phyloP scores from a whole-genome alignment of 35 echinoderm and acorn worm species.

The Apostichopus californicus region DNA sequence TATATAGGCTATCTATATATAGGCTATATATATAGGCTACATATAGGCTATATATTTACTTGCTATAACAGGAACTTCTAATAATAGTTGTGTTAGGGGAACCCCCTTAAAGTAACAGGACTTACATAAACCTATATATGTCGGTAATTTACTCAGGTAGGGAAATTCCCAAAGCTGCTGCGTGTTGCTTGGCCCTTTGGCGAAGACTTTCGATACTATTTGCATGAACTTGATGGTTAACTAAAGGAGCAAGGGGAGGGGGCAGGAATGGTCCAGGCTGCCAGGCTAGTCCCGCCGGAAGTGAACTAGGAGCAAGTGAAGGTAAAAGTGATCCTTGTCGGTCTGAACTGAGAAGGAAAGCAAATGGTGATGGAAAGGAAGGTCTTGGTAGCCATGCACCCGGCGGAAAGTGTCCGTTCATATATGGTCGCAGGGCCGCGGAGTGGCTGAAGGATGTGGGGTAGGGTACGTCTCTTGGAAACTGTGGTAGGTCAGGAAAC shows the following conservation, averaged over 20 bases:
- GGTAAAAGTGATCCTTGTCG: constrained; percentile 56
- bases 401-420: constrained; percentile 45
- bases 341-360: constrained; percentile 43
- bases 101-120: no score
- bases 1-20: no score
- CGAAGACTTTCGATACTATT: constrained; percentile 98
- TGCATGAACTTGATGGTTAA: constrained; percentile 67
- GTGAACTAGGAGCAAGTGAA: constrained; percentile 29
- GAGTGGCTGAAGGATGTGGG: constrained; percentile 34
- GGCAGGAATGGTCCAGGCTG: constrained; percentile 48
- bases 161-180: constrained; percentile 83
- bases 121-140: not conserved
- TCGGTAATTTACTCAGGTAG: constrained; percentile 50
- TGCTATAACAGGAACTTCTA: no score
- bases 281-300: constrained; percentile 54
- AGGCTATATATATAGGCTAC: no score
- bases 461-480: constrained; percentile 34
- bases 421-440: constrained; percentile 37
- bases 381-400: constrained; percentile 45
- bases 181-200: constrained; percentile 92
- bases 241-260: constrained; percentile 50
- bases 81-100: no score
- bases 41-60: no score
- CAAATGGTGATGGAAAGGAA: constrained; percentile 49
- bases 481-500: constrained; percentile 47